Conservation (phyloP, 1,140 invertebrate genomes). For the Trachymyrmex septentrionalis region DNA sequence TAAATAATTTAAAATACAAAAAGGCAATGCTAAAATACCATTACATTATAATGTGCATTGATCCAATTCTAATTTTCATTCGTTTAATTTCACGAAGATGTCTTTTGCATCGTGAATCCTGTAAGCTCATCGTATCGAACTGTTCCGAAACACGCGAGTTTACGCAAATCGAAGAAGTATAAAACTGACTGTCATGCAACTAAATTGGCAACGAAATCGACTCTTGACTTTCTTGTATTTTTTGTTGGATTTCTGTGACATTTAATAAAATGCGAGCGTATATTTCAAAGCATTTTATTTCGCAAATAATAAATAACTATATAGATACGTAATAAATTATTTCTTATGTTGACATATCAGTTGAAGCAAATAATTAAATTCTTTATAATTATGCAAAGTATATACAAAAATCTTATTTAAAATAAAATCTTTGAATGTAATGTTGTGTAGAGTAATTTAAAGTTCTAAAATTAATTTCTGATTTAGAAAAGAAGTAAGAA, state of each 20-base stretch:
- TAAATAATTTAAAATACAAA: too few relatives aligned
- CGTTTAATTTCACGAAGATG: conserved; percentile 6
- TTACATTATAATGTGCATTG: neutral
- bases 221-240: neutral
- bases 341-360: neutral
- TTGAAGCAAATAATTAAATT: conserved; percentile 3
- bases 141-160: conserved; percentile 48
- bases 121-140: conserved; percentile 20
- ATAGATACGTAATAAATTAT: neutral
- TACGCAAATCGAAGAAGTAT: conserved; percentile 39
- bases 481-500: neutral
- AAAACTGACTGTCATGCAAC: conserved; percentile 43
- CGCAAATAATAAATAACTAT: neutral
- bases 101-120: conserved; percentile 10
- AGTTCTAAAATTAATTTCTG: neutral
- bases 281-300: conserved; percentile 5
- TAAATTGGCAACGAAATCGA: conserved; percentile 38
- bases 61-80: conserved; percentile 27
- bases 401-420: neutral
- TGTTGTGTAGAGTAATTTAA: neutral
- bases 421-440: neutral
- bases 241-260: conserved; percentile 6
- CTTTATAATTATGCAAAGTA: neutral
- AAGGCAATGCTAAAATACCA: neutral
- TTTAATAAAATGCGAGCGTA: neutral